A percentile compares a stretch with the other conserved stretches of the same genome.
Evolutionary conservation across 1,140 invertebrate genomes (phyloP).

Genomic region (Phocides pigmalion): DNA sequence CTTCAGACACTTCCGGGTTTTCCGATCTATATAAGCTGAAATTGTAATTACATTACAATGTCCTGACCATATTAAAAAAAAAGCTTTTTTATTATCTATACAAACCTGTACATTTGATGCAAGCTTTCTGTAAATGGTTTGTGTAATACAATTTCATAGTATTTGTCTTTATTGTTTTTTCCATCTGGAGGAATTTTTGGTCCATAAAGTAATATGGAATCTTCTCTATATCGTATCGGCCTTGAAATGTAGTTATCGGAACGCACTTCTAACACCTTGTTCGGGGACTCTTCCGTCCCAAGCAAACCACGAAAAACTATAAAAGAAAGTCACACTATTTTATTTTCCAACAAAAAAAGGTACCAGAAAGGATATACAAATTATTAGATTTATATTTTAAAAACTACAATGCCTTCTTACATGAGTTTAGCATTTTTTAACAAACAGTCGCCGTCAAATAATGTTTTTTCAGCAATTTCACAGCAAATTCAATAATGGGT

Average conservation of each 20-base stretch:
- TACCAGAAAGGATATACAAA: too few relatives aligned
- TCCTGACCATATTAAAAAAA: too few relatives aligned
- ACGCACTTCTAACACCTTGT: constrained; percentile 87
- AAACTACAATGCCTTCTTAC: constrained; percentile 46
- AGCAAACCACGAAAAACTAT: constrained; percentile 82
- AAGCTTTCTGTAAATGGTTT: constrained; percentile 87
- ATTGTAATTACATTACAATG: constrained; percentile 36
- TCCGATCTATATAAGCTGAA: constrained; percentile 91
- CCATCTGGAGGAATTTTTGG: constrained; percentile 69
- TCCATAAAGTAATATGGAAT: constrained; percentile 88
- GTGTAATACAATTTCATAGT: constrained; percentile 90
- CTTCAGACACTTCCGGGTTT: constrained; percentile 86
- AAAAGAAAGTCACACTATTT: constrained; percentile 26
- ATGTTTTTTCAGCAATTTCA: too few relatives aligned
- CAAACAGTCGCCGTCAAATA: too few relatives aligned
- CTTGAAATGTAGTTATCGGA: constrained; percentile 87
- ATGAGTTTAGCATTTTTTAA: constrained; percentile 72
- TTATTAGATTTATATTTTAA: constrained; percentile 16
- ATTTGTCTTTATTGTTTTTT: constrained; percentile 77
- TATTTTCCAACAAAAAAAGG: constrained; percentile 3
- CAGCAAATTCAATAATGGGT: too few relatives aligned
- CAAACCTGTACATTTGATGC: constrained; percentile 88
- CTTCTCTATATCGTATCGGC: constrained; percentile 86
- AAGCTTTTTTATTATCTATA: too few relatives aligned
- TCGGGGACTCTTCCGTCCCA: constrained; percentile 81